phyloP scores from a whole-genome alignment of 2,797 vertebrate species.

The Alcedo quadribrachys region DNA sequence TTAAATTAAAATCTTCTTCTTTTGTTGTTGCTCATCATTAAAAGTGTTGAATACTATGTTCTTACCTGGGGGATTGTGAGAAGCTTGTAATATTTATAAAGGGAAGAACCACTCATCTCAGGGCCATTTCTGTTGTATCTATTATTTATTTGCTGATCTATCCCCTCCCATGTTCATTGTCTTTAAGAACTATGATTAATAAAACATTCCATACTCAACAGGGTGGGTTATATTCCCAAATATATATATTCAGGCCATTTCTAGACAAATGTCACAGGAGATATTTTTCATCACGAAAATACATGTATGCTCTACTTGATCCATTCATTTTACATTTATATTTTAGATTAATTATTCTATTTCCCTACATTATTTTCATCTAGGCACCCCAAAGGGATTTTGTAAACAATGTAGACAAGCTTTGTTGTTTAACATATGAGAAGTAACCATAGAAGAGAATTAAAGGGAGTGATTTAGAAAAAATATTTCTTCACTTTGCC shows the following conservation, averaged over 20 bases:
- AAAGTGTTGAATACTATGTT: slow-evolving; percentile 71
- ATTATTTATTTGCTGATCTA: slow-evolving; percentile 81
- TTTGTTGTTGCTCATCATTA: slow-evolving; percentile 72
- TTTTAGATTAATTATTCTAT: slow-evolving; percentile 63
- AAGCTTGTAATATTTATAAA: slow-evolving; percentile 82
- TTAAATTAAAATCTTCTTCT: slow-evolving; percentile 72
- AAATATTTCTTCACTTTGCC: not conserved
- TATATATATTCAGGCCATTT: slow-evolving; percentile 67
- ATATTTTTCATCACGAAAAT: slow-evolving; percentile 47
- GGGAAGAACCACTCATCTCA: slow-evolving; percentile 75
- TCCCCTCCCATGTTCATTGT: slow-evolving; percentile 72
- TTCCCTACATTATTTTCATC: slow-evolving; percentile 52
- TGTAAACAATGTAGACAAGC: not conserved
- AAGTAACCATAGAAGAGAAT: slow-evolving; percentile 12
- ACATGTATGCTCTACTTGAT: slow-evolving; percentile 34
- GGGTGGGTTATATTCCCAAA: slow-evolving; percentile 65
- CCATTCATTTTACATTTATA: slow-evolving; percentile 28
- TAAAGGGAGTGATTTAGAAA: slow-evolving; percentile 45
- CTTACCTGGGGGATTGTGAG: slow-evolving; percentile 74
- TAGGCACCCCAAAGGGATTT: slow-evolving; percentile 33
- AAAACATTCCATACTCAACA: slow-evolving; percentile 78
- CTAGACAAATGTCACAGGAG: slow-evolving; percentile 51
- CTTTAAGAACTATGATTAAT: slow-evolving; percentile 80
- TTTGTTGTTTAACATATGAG: slow-evolving; percentile 17
- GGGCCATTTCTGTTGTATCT: slow-evolving; percentile 77